Evolutionary conservation across 2,888 invertebrate genomes (phyloP), one percentile per base, ranked within the genome.

Genomic region (Ophion slaviceki): DNA sequence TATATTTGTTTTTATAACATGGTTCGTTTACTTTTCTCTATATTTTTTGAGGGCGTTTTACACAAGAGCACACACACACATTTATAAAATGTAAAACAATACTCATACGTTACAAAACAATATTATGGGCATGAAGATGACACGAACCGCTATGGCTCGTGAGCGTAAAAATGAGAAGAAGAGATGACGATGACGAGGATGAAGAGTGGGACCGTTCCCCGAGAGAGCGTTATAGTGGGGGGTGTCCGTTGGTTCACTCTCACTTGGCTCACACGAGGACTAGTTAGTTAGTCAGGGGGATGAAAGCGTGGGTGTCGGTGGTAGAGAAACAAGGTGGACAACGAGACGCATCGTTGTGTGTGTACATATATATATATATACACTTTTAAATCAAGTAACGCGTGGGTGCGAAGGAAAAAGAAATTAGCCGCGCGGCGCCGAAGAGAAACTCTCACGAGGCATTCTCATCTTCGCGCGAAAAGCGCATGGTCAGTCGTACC

Each of bases 271-370:
- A 83, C 83, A 74, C 74, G 83, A 86, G 86, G 80, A 70, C 86
- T 75, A 68, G 86, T 80, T 75, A 68, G 86, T 80, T 83, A 86
- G 86, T 86, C 86, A 86, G 78, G 86, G 86, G 86, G 86, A 83
- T 86, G 86, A 86, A 86, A 86, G 86, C 86, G 83, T 83, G 86
- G 80, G 74, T 57, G 83, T 74, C 83, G 86, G 80, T 68, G 64
- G 77, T 28, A 20, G 32, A 45, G 74, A 62, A 72, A 64, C 40
- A 47, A 83, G 74, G 11, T 77, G 82, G 78, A 77, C 80, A 78
- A 47, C 68, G 7, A 47, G 28, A 11, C 70, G 47, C 57, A 61
- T 57, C 53, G 75, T 66, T 2, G 53, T 40, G 57, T 10, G 28
- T 3, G 8, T 4, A 32, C 32, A 32, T n/a, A 40, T 17, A 40